Conservation (phyloP, 1,140 invertebrate genomes). For the Drosophila cardini region DNA sequence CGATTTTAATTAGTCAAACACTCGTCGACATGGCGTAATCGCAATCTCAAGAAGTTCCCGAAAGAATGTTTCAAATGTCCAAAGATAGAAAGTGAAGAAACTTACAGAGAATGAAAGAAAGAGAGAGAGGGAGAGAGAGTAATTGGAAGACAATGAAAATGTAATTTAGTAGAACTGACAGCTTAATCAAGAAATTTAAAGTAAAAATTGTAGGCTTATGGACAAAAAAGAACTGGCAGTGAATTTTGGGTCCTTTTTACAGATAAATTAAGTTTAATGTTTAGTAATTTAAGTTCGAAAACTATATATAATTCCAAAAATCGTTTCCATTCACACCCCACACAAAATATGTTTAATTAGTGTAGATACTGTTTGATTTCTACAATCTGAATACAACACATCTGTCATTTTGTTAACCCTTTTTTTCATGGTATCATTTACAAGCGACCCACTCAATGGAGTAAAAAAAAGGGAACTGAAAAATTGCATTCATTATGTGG, state of each 20-base stretch:
- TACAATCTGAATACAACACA: background rate
- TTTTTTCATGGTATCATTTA: background rate
- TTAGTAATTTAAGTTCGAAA: background rate
- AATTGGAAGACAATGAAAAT: background rate
- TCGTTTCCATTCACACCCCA: no score
- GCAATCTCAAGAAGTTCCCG: slow-evolving; percentile 6
- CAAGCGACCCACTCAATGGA: slow-evolving; percentile 55
- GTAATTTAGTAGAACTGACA: background rate
- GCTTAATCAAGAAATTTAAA: background rate
- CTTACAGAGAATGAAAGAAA: background rate
- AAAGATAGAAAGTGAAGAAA: background rate
- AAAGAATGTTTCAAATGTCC: slow-evolving; percentile 5
- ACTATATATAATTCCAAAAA: no score
- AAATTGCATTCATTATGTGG: slow-evolving; percentile 80
- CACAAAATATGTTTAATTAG: slow-evolving; percentile 7
- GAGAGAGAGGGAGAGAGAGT: background rate
- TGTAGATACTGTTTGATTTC: slow-evolving; percentile 6
- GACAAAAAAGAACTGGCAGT: no score
- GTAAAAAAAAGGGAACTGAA: slow-evolving; percentile 47
- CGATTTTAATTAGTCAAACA: slow-evolving; percentile 65
- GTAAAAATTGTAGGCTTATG: no score
- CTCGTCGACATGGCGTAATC: slow-evolving; percentile 59
- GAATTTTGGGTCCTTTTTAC: no score
- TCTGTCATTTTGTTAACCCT: slow-evolving; percentile 2
- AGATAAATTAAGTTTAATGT: background rate